Evolutionary conservation across 2,113 vertebrate genomes (phyloP).

Genomic region (Clarias macrocephalus): DNA sequence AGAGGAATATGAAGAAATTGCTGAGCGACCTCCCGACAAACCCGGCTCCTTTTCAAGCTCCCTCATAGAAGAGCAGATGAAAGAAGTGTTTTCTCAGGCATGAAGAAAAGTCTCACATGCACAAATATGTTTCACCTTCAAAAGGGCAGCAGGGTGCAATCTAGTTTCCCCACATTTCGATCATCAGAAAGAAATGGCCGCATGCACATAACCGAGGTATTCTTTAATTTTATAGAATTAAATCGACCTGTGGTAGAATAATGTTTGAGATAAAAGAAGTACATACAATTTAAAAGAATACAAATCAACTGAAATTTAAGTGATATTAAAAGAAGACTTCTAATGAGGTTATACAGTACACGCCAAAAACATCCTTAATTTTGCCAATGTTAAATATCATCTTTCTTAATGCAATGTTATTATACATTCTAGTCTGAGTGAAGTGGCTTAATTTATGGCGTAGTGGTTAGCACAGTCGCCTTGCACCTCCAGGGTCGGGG

Average conservation of each 20-base stretch:
- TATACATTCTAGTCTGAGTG: background rate
- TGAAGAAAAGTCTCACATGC: background rate
- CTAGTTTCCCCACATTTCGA: background rate
- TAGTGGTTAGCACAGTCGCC: too few relatives aligned
- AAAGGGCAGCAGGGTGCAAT: background rate
- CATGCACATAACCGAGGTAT: background rate
- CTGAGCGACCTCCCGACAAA: conserved; percentile 6
- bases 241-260: background rate
- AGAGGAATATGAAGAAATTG: background rate
- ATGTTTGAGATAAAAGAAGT: background rate
- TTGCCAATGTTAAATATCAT: background rate
- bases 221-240: background rate
- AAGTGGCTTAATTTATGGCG: background rate
- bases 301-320: background rate
- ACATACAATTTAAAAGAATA: background rate
- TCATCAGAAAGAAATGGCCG: background rate
- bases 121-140: background rate
- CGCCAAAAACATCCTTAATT: background rate
- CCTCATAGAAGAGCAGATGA: background rate
- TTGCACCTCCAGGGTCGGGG: too few relatives aligned
- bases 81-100: background rate
- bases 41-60: background rate
- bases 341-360: background rate
- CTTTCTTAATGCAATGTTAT: background rate
- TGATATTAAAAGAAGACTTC: background rate